Evolutionary conservation across 2,113 vertebrate genomes (phyloP).

Genomic region (Lates calcarifer): DNA sequence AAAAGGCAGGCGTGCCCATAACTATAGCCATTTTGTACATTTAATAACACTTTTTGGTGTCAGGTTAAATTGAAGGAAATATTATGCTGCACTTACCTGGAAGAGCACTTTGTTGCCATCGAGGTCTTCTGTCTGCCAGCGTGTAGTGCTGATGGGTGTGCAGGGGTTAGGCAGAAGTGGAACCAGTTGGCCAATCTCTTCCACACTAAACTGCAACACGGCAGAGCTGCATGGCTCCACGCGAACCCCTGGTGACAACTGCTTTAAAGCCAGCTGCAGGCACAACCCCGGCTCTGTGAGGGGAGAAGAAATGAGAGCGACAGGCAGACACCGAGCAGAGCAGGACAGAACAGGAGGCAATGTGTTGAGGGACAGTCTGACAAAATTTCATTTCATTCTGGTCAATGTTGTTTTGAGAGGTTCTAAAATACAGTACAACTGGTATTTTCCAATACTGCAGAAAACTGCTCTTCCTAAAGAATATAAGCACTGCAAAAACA

Average conservation of each 20-base stretch:
- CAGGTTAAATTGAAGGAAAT: neutral
- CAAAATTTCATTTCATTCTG: neutral
- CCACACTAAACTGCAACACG: slow-evolving; percentile 92
- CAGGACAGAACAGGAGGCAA: neutral
- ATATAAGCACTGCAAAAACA: neutral
- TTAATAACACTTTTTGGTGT: neutral
- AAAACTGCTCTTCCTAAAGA: neutral
- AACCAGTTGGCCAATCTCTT: slow-evolving; percentile 93
- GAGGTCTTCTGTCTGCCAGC: slow-evolving; percentile 97
- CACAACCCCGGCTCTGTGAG: slow-evolving; percentile 64
- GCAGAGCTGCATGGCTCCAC: slow-evolving; percentile 87
- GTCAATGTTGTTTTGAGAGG: neutral
- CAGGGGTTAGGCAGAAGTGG: slow-evolving; percentile 95
- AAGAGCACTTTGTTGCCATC: slow-evolving; percentile 95
- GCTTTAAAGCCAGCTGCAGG: slow-evolving; percentile 92
- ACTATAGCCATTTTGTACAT: neutral
- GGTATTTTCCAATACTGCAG: neutral
- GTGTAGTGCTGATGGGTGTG: slow-evolving; percentile 90
- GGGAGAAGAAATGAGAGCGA: neutral
- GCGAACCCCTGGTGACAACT: slow-evolving; percentile 86
- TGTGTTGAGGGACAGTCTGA: neutral
- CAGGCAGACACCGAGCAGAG: neutral
- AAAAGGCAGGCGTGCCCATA: neutral
- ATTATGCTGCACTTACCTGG: slow-evolving; percentile 83
- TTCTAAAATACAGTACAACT: neutral